Base-by-base conservation (phyloP, 2,888 invertebrate genomes). In the Coenonympha arcania region DNA sequence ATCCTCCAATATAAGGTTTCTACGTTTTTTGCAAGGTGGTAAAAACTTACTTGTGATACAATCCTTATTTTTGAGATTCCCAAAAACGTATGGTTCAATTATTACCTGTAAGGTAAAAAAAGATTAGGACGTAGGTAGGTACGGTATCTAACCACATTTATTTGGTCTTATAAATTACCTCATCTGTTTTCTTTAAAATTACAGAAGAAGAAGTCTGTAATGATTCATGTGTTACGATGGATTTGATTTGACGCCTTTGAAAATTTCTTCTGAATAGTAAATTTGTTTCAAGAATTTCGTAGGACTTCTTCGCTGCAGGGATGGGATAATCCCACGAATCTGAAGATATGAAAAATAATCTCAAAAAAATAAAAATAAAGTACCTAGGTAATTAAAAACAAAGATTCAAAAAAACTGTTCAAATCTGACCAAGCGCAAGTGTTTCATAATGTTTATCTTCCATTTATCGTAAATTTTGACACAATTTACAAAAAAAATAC, bases 281-380 rank as follows among this genome's bases (percentile, higher is more conserved):
- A 40, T 53, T 33, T 24, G 42, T 56, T 31, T 49, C 37, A 36
- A 50, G 31, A 33, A 22, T 36, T 31, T 37, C 43, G 9, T 46
- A 43, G 33, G 31, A 51, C 57, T 69, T 69, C 60, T 69, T 72
- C 34, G 72, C 67, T 16, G 75, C 68, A 8, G 72, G 74, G 63
- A 69, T 68, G 46, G 76, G 59, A 56, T 68, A 70, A 50, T 77
- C 71, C 63, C 79, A 63, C 11, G 71, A 70, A 62, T 76, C 81
- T 82, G 76, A 59, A 73, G 62, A 58, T 61, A 59, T 37, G 50
- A 48, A 46, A 68, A 60, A 46, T 54, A 51, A 51, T 55, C 54
- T 40, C 48, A 50, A 48, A 54, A 48, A 54, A 57, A 49, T 50
- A 50, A 52, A 56, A 19, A 42, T 42, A 52, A 50, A 55, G 39